Conservation (phyloP, 1,140 invertebrate genomes). For the Drosophila ercepeae region DNA sequence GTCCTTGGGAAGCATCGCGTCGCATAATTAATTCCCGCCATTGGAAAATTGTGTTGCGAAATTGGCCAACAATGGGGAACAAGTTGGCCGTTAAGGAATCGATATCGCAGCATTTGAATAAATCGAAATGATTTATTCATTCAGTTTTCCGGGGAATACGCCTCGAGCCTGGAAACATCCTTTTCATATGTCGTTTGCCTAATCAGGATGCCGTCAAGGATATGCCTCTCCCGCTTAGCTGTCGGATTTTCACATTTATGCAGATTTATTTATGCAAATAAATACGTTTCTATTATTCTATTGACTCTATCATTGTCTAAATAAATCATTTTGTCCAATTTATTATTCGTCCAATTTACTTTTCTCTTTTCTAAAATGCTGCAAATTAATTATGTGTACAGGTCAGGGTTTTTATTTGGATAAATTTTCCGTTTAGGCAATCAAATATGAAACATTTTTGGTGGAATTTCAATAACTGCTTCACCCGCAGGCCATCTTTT, state of each 20-base stretch:
- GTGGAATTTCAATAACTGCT: no score
- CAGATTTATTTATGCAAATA: background rate
- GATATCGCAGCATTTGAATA: constrained; percentile 36
- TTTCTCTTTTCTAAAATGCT: no score
- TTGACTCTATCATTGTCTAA: background rate
- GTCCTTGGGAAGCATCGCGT: constrained; percentile 18
- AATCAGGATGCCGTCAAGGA: background rate
- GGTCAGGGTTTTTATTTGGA: no score
- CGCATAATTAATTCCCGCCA: constrained; percentile 42
- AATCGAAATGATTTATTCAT: constrained; percentile 32
- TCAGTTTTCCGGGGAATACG: background rate
- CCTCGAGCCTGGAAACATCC: background rate
- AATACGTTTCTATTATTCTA: background rate
- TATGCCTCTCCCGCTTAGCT: background rate
- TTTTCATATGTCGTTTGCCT: background rate
- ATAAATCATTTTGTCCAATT: background rate
- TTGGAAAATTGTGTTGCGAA: constrained; percentile 6
- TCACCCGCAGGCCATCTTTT: no score
- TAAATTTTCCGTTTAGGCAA: no score
- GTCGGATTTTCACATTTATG: background rate
- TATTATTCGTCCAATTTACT: no score
- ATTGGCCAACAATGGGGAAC: constrained; percentile 17
- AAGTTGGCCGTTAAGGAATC: constrained; percentile 41
- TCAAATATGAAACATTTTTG: no score
- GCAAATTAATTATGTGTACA: no score